Conservation (phyloP, 2,888 invertebrate species). For the Endomychus coccineus region DNA sequence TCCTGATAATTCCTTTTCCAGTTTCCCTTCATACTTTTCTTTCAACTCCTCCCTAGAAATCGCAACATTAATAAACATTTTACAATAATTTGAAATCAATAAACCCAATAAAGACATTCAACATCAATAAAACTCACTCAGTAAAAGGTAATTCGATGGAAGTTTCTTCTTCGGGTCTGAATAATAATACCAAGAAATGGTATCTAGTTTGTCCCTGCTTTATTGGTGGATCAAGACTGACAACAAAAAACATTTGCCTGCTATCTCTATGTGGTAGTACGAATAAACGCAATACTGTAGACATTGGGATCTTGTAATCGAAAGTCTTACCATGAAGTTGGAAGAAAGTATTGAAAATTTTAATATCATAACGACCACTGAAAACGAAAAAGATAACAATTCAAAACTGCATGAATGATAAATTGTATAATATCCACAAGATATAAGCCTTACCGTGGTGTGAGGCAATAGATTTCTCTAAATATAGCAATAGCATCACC, state of each 20-base stretch:
- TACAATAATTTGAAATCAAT: too few relatives aligned
- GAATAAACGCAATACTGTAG: slow-evolving; percentile 89
- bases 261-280: slow-evolving; percentile 94
- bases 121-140: slow-evolving; percentile 60
- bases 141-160: slow-evolving; percentile 84
- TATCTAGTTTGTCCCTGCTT: slow-evolving; percentile 99
- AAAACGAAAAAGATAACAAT: slow-evolving; percentile 46
- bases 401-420: slow-evolving; percentile 6
- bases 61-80: too few relatives aligned
- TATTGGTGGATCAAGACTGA: slow-evolving; percentile 96
- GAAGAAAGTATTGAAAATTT: slow-evolving; percentile 85
- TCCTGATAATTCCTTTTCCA: slow-evolving; percentile 84
- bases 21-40: slow-evolving; percentile 88
- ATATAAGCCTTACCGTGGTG: slow-evolving; percentile 67
- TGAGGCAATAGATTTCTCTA: slow-evolving; percentile 93
- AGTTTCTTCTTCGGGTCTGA: slow-evolving; percentile 91
- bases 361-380: slow-evolving; percentile 95
- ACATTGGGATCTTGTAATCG: slow-evolving; percentile 99
- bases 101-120: background rate
- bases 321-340: slow-evolving; percentile 97
- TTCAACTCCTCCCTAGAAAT: slow-evolving; percentile 63
- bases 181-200: slow-evolving; percentile 89
- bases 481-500: slow-evolving; percentile 98
- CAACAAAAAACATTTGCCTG: slow-evolving; percentile 97
- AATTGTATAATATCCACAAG: slow-evolving; percentile 1